Evolutionary conservation across 2,888 invertebrate species (phyloP).

Genomic region (Ethmia dodecea): DNA sequence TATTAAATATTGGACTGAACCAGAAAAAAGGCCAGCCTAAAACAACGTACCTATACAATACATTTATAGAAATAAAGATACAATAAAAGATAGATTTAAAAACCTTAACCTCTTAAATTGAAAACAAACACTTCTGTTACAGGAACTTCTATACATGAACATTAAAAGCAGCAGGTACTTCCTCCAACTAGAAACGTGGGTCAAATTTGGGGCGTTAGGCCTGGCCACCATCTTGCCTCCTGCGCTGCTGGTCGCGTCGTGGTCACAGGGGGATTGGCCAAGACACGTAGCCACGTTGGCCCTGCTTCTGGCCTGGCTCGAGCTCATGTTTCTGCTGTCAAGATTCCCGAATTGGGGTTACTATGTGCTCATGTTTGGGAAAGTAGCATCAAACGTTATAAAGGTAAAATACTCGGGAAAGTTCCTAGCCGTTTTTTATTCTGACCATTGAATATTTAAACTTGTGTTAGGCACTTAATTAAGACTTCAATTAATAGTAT

Average conservation of each 20-base stretch:
- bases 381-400: slow-evolving; percentile 74
- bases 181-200: slow-evolving; percentile 73
- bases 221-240: slow-evolving; percentile 60
- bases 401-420: slow-evolving; percentile 60
- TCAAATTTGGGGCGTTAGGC: slow-evolving; percentile 68
- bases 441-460: too few relatives aligned
- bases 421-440: too few relatives aligned
- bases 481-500: too few relatives aligned
- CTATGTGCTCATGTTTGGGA: slow-evolving; percentile 80
- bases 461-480: too few relatives aligned
- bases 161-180: slow-evolving; percentile 69
- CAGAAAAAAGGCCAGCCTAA: too few relatives aligned
- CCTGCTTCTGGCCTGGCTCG: slow-evolving; percentile 73
- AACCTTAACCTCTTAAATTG: too few relatives aligned
- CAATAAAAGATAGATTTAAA: too few relatives aligned
- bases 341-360: slow-evolving; percentile 77
- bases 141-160: slow-evolving; percentile 75
- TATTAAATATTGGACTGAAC: too few relatives aligned
- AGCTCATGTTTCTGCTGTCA: slow-evolving; percentile 76
- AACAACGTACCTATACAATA: too few relatives aligned
- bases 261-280: slow-evolving; percentile 49
- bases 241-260: slow-evolving; percentile 35
- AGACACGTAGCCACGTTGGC: slow-evolving; percentile 72
- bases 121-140: too few relatives aligned
- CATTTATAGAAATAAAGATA: too few relatives aligned